Evolutionary conservation across 2,888 invertebrate genomes (phyloP).

Genomic region (Rotaria magnacalcarata): DNA sequence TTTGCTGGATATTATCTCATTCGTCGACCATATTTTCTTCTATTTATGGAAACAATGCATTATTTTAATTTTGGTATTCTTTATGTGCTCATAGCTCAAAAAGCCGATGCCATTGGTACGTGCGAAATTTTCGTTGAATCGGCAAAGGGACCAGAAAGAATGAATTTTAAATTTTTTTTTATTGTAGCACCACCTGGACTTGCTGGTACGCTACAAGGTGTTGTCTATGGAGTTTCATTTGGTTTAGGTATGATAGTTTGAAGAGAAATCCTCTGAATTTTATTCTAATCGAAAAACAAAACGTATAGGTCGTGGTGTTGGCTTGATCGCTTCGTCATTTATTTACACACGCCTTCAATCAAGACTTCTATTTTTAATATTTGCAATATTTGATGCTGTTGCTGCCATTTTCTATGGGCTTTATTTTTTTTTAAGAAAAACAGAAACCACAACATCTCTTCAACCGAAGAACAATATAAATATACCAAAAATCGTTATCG

Average conservation of each 20-base stretch:
- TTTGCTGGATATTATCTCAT: slow-evolving; percentile 5
- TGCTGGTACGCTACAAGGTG: slow-evolving; percentile 23
- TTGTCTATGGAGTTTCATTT: not conserved
- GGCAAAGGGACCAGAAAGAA: not conserved
- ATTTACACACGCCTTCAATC: not conserved
- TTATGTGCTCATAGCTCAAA: not conserved
- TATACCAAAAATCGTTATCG: not conserved
- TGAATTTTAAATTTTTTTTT: not conserved
- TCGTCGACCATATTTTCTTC: not conserved
- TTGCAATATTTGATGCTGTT: not conserved
- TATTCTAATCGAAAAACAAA: too few species aligned
- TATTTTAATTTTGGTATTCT: slow-evolving; percentile 31
- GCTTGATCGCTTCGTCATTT: not conserved
- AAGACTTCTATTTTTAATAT: not conserved
- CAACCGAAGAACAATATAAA: not conserved
- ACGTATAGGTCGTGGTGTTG: not conserved
- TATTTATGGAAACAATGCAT: slow-evolving; percentile 24
- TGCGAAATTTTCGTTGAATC: not conserved
- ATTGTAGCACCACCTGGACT: not conserved
- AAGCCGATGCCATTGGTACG: not conserved
- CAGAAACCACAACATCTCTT: too few species aligned
- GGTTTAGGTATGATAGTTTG: not conserved
- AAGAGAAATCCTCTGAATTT: too few species aligned
- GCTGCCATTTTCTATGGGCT: not conserved
- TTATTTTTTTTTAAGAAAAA: not conserved